Evolutionary conservation across 2,113 vertebrate genomes (phyloP).

Genomic region (Mobula birostris): DNA sequence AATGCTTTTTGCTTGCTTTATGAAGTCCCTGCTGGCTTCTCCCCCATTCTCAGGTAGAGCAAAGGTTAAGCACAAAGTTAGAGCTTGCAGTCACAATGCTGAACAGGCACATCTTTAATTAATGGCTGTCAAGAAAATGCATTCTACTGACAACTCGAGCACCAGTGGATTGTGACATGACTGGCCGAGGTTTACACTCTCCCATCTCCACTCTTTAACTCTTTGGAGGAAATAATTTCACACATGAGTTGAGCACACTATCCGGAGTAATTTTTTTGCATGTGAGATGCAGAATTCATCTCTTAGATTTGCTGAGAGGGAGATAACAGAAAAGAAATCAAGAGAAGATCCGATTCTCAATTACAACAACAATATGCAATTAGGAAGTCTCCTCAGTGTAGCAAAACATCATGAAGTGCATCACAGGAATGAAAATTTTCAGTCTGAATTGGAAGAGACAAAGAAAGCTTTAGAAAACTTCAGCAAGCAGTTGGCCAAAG

Average conservation of each 20-base stretch:
- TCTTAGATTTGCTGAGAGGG: not conserved
- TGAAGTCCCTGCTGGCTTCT: not conserved
- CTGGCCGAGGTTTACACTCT: constrained; percentile 13
- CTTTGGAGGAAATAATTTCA: constrained; percentile 33
- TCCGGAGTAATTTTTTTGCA: not conserved
- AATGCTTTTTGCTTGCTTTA: not conserved
- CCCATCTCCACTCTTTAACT: constrained; percentile 26
- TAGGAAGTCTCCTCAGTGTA: not conserved
- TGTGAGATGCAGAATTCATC: not conserved
- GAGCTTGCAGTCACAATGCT: not conserved
- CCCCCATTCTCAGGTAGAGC: not conserved
- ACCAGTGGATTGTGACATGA: not conserved
- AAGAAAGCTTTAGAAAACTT: not conserved
- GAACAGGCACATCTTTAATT: constrained; percentile 15
- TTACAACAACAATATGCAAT: not conserved
- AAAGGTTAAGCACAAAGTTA: not conserved
- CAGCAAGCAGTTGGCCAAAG: not conserved
- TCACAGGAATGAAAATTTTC: not conserved
- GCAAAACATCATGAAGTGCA: not conserved
- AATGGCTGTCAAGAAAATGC: not conserved
- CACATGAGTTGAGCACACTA: not conserved
- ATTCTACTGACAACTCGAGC: not conserved
- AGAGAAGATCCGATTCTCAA: not conserved
- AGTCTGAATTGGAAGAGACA: not conserved
- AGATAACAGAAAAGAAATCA: not conserved